Evolutionary conservation across 2,113 vertebrate species (phyloP).

Genomic region (Loxodonta africana): DNA sequence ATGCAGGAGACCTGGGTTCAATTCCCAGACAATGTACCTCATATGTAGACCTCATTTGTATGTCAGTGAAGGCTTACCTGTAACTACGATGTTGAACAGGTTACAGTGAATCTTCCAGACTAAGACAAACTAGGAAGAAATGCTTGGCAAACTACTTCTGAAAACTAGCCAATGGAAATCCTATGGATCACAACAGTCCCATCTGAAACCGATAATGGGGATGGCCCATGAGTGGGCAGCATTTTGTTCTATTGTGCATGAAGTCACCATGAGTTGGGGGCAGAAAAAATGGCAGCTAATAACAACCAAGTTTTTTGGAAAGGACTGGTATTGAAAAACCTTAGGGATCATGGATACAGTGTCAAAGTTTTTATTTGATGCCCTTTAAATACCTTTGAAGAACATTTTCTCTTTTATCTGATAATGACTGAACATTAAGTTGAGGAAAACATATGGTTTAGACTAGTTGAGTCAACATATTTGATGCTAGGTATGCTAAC

Average conservation of each 20-base stretch:
- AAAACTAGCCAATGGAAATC: neutral
- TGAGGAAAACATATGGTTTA: neutral
- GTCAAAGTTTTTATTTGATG: neutral
- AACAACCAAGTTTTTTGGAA: neutral
- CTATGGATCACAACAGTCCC: neutral
- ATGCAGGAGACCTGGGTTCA: neutral
- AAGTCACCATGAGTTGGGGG: neutral
- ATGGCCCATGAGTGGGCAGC: neutral
- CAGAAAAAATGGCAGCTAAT: neutral
- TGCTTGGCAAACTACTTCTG: neutral
- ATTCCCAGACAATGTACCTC: neutral
- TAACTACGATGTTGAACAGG: neutral
- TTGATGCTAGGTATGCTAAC: neutral
- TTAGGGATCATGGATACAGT: neutral
- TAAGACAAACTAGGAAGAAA: neutral
- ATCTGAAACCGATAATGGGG: neutral
- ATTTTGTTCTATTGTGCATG: neutral
- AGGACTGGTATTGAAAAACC: neutral
- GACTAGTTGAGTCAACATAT: neutral
- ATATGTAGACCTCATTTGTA: neutral
- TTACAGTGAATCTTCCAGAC: neutral
- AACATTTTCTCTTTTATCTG: neutral
- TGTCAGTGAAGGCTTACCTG: neutral
- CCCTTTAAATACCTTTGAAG: neutral
- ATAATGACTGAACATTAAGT: neutral